Percentiles rank a stretch among this genome's conserved stretches.
phyloP scores from a whole-genome alignment of 1,140 invertebrate genomes.

The Samia ricini region DNA sequence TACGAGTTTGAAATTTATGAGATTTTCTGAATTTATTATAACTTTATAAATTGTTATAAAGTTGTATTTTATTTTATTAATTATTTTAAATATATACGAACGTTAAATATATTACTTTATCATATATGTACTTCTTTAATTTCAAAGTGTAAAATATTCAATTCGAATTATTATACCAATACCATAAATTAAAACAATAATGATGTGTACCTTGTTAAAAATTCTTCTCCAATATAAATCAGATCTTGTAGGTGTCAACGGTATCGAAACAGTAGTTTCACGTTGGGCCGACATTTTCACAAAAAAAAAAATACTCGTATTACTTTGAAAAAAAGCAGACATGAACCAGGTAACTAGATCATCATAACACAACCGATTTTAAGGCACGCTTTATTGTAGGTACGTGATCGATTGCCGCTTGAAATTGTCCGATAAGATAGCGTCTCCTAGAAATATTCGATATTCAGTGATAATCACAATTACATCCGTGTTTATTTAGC shows the following conservation, averaged over 20 bases:
- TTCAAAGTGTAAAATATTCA: no score
- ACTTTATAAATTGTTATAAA: no score
- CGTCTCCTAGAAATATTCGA: slow-evolving; percentile 16
- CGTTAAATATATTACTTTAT: no score
- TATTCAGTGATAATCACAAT: slow-evolving; percentile 18
- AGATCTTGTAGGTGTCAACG: slow-evolving; percentile 64
- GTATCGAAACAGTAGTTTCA: slow-evolving; percentile 63
- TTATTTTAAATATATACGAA: no score
- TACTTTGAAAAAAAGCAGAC: slow-evolving; percentile 26
- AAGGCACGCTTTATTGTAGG: slow-evolving; percentile 27
- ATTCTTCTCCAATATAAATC: slow-evolving; percentile 70
- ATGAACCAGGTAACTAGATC: slow-evolving; percentile 32
- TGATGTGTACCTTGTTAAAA: slow-evolving; percentile 60
- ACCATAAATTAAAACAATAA: background rate
- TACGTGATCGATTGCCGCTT: slow-evolving; percentile 50
- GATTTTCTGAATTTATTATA: no score
- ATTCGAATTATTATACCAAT: background rate
- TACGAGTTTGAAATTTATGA: no score
- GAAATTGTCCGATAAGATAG: slow-evolving; percentile 50
- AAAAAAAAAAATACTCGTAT: slow-evolving; percentile 30
- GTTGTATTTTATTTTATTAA: no score
- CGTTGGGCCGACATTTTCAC: slow-evolving; percentile 59
- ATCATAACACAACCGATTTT: slow-evolving; percentile 31
- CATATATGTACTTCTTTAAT: no score
- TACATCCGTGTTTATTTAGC: slow-evolving; percentile 20